Conservation (phyloP, 2,797 vertebrate genomes). For the Limosa lapponica region DNA sequence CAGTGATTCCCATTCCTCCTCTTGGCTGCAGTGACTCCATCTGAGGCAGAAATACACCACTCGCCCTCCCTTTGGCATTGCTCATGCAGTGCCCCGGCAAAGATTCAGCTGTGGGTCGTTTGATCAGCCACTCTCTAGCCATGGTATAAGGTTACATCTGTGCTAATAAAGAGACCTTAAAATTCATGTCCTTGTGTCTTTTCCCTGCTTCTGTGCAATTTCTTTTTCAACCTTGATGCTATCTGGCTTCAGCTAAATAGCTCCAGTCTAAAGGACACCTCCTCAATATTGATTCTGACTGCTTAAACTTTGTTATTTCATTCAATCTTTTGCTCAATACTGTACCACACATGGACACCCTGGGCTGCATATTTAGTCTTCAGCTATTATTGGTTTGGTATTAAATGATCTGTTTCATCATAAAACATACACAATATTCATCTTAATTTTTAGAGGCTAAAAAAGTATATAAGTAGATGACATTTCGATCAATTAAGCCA, state of each 20-base stretch:
- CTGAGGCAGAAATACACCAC: neutral
- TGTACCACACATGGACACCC: neutral
- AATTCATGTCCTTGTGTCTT: slow-evolving; percentile 6
- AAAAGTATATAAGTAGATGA: slow-evolving; percentile 22
- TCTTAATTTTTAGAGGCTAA: slow-evolving; percentile 45
- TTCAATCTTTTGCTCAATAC: slow-evolving; percentile 15
- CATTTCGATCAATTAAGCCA: slow-evolving; percentile 47
- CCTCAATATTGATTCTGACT: slow-evolving; percentile 23
- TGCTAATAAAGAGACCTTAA: neutral
- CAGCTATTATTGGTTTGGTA: neutral
- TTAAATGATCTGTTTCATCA: slow-evolving; percentile 48
- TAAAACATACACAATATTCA: slow-evolving; percentile 40
- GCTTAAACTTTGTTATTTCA: slow-evolving; percentile 40
- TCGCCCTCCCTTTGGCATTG: neutral
- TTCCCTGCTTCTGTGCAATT: neutral
- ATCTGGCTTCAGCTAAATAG: slow-evolving; percentile 50
- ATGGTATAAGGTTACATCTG: neutral
- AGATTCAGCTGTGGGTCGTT: neutral
- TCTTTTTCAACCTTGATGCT: slow-evolving; percentile 23
- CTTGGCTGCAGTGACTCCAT: neutral
- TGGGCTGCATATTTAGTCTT: neutral
- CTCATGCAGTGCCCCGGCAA: neutral
- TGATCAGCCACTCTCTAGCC: neutral
- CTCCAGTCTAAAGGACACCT: slow-evolving; percentile 12
- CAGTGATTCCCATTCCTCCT: neutral